Percentiles rank a stretch among this genome's conserved stretches.
phyloP scores from a whole-genome alignment of 2,888 invertebrate genomes.

The Chrysolina americana region DNA sequence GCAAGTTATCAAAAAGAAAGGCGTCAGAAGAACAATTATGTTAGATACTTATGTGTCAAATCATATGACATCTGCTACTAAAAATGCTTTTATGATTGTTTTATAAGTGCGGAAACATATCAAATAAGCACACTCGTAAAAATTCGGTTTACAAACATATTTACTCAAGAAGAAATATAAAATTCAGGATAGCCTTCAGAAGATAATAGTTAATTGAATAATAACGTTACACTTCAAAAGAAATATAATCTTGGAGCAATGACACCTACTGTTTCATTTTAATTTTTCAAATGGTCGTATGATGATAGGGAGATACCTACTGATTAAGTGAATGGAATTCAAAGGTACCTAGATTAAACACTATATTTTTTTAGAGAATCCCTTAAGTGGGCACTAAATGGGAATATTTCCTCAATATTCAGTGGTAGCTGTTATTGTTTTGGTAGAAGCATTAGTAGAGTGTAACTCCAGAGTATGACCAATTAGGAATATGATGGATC shows the following conservation, averaged over 20 bases:
- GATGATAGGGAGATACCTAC: background rate
- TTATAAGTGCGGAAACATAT: conserved; percentile 10
- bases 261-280: background rate
- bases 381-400: too few species aligned
- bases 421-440: too few species aligned
- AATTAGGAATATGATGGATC: too few species aligned
- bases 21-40: conserved; percentile 1
- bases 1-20: conserved; percentile 1
- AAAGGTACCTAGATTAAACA: background rate
- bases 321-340: background rate
- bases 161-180: conserved; percentile 11
- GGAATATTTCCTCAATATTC: too few species aligned
- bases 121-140: conserved; percentile 17
- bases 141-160: conserved; percentile 18
- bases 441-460: too few species aligned
- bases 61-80: conserved; percentile 18
- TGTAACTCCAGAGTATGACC: too few species aligned
- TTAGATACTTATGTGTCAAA: conserved; percentile 14
- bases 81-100: conserved; percentile 14
- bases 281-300: background rate
- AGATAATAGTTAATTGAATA: background rate
- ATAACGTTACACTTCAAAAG: conserved; percentile 4
- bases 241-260: background rate
- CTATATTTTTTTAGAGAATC: too few species aligned
- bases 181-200: background rate